These are phyloP conservation scores for Pyralis farinalis DNA, from an alignment of 2,888 invertebrate genomes.

Conservation along the genomic window DNA sequence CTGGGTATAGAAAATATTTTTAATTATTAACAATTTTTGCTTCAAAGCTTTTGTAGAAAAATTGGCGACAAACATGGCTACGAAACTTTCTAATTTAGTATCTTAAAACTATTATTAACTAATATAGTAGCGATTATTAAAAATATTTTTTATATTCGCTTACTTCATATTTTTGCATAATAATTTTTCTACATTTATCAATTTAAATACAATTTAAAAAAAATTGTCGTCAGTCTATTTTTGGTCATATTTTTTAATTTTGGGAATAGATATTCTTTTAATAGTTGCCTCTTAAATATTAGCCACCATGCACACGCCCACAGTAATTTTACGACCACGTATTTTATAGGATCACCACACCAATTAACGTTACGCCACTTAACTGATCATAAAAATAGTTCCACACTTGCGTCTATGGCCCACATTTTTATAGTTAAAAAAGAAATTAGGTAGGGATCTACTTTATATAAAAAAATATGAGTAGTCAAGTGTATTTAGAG, in stretches of 20 bases:
- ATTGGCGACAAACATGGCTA: constrained; percentile 35
- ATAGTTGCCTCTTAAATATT: not conserved
- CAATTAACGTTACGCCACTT: constrained; percentile 41
- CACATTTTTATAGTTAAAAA: constrained; percentile 17
- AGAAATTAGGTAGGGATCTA: no score
- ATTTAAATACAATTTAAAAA: no score
- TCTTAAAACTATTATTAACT: constrained; percentile 6
- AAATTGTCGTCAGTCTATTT: no score
- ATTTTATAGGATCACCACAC: constrained; percentile 16
- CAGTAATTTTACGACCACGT: constrained; percentile 3
- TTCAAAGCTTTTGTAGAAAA: constrained; percentile 41
- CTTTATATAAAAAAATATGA: no score
- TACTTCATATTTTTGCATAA: not conserved
- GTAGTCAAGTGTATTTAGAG: no score
- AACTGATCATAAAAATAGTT: constrained; percentile 41
- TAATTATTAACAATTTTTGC: constrained; percentile 27
- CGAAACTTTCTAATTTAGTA: constrained; percentile 17
- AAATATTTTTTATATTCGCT: constrained; percentile 3
- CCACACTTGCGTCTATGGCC: constrained; percentile 31
- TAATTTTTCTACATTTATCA: no score
- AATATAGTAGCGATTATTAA: not conserved
- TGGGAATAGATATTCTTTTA: no score
- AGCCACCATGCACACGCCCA: constrained; percentile 1
- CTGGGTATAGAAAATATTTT: constrained; percentile 55
- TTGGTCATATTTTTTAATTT: no score